Evolutionary conservation across 2,797 vertebrate genomes (phyloP).

Genomic region (Allobates femoralis): DNA sequence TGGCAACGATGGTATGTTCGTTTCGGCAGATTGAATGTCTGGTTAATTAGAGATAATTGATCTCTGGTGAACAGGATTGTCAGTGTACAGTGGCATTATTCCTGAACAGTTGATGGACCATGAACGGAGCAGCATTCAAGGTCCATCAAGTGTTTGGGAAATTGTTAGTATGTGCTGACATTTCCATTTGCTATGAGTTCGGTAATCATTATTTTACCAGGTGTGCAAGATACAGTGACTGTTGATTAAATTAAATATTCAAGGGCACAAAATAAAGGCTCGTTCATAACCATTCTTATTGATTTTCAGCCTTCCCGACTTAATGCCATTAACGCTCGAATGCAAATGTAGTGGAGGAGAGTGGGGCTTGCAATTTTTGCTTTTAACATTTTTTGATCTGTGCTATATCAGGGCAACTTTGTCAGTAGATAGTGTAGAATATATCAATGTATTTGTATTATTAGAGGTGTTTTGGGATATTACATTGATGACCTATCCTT

Average conservation of each 20-base stretch:
- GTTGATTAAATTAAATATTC: slow-evolving; percentile 30
- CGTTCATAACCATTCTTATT: slow-evolving; percentile 21
- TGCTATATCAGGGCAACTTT: neutral
- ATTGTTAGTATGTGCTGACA: slow-evolving; percentile 16
- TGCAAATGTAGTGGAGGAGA: slow-evolving; percentile 5
- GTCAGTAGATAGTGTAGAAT: neutral
- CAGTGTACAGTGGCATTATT: slow-evolving; percentile 15
- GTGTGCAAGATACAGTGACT: slow-evolving; percentile 11
- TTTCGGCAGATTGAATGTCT: neutral
- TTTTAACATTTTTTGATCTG: neutral
- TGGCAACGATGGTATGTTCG: neutral
- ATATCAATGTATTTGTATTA: neutral
- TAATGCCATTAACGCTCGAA: neutral
- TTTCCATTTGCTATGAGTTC: slow-evolving; percentile 22
- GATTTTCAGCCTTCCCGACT: slow-evolving; percentile 3
- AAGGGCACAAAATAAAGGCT: slow-evolving; percentile 17
- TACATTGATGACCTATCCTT: neutral
- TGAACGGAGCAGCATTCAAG: slow-evolving; percentile 15
- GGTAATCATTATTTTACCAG: slow-evolving; percentile 24
- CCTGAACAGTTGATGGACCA: slow-evolving; percentile 24
- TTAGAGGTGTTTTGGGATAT: neutral
- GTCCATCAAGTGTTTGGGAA: slow-evolving; percentile 17
- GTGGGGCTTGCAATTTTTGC: neutral
- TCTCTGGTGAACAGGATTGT: slow-evolving; percentile 19
- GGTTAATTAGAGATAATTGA: slow-evolving; percentile 28